Percentiles rank a stretch among this genome's conserved stretches.
Conservation (phyloP, 2,888 invertebrate genomes). For the Pseudococcus viburni region DNA sequence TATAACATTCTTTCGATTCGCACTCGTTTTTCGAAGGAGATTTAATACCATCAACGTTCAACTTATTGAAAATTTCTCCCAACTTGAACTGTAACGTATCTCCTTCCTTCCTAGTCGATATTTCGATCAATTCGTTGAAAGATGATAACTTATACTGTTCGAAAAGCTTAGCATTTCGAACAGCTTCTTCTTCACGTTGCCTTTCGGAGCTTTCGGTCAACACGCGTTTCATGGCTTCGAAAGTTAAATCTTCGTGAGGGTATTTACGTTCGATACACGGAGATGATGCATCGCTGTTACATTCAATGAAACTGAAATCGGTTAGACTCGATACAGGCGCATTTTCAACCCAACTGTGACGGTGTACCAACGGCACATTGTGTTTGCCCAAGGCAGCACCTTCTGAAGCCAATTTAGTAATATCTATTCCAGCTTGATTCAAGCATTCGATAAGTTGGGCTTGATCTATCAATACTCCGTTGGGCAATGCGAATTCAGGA, state of each 20-base stretch:
- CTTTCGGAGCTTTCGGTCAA: slow-evolving; percentile 83
- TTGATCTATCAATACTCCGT: slow-evolving; percentile 69
- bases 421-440: slow-evolving; percentile 82
- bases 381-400: slow-evolving; percentile 15
- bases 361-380: slow-evolving; percentile 67
- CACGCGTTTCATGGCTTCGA: slow-evolving; percentile 92
- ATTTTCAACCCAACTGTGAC: slow-evolving; percentile 86
- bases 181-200: slow-evolving; percentile 82
- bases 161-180: slow-evolving; percentile 82
- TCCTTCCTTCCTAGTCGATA: slow-evolving; percentile 78
- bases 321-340: slow-evolving; percentile 77
- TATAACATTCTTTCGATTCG: slow-evolving; percentile 68
- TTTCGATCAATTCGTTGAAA: slow-evolving; percentile 77
- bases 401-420: slow-evolving; percentile 75
- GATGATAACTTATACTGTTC: slow-evolving; percentile 80
- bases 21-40: slow-evolving; percentile 64
- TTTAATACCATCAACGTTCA: slow-evolving; percentile 74
- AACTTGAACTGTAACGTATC: slow-evolving; percentile 87
- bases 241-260: slow-evolving; percentile 85
- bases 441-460: slow-evolving; percentile 84
- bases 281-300: slow-evolving; percentile 91
- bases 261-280: slow-evolving; percentile 84
- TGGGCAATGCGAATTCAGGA: slow-evolving; percentile 68
- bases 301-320: slow-evolving; percentile 81
- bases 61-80: slow-evolving; percentile 89